Percentiles rank a stretch among this genome's conserved stretches.
These are phyloP conservation scores for Gobius niger DNA, from an alignment of 2,113 vertebrate genomes.

Conservation along the genomic window DNA sequence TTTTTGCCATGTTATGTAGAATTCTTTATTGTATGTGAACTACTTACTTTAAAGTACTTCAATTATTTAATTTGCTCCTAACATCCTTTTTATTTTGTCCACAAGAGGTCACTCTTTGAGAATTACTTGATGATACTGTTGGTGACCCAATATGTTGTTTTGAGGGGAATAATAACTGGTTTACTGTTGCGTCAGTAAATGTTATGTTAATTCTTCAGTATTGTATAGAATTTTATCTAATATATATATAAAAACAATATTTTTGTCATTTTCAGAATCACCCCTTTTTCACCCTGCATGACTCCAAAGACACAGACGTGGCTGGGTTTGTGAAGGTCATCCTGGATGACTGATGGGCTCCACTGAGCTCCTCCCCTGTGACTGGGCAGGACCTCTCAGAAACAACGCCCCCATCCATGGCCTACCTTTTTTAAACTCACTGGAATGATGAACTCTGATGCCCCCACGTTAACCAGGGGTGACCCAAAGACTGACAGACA, in stretches of 20 bases:
- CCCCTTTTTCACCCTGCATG: constrained; percentile 91
- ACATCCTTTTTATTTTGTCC: constrained; percentile 29
- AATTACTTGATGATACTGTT: not conserved
- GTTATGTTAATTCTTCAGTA: too few relatives aligned
- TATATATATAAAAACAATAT: too few relatives aligned
- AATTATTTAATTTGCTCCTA: not conserved
- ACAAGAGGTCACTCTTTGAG: constrained; percentile 52
- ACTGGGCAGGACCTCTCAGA: constrained; percentile 44
- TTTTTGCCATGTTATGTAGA: not conserved
- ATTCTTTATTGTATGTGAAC: not conserved
- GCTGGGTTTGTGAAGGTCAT: constrained; percentile 97
- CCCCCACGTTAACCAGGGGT: constrained; percentile 43
- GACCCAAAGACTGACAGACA: constrained; percentile 59
- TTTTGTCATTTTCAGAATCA: constrained; percentile 81
- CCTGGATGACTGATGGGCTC: constrained; percentile 87
- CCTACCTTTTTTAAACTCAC: constrained; percentile 60
- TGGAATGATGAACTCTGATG: constrained; percentile 68
- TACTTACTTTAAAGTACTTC: not conserved
- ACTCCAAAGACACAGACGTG: constrained; percentile 99
- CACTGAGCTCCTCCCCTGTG: constrained; percentile 29
- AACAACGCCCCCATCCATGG: constrained; percentile 45
- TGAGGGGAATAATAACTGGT: not conserved
- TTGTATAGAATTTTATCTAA: too few relatives aligned
- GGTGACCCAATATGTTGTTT: not conserved
- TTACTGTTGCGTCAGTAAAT: not conserved